Percentiles rank a stretch among this genome's conserved stretches.
Evolutionary conservation across 1,140 invertebrate genomes (phyloP).

Genomic region (Leptopilina boulardi): DNA sequence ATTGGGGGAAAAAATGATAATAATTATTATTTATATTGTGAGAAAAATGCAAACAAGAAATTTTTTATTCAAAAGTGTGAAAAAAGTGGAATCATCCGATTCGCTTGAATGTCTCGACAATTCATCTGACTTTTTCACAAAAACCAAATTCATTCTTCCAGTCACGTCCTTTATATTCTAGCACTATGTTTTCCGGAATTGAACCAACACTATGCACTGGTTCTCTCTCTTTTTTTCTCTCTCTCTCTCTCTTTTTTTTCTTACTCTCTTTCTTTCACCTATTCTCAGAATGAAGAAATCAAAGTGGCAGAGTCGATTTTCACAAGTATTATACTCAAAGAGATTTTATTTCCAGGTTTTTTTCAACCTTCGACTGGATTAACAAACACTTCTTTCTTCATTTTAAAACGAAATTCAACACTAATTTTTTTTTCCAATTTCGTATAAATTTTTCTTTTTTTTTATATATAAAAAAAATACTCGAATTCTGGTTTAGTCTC

Average conservation of each 20-base stretch:
- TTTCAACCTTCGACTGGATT: neutral
- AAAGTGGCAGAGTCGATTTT: constrained; percentile 1
- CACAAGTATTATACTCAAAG: neutral
- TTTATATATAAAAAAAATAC: too few relatives aligned
- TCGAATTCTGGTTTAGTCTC: too few relatives aligned
- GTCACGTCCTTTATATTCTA: constrained; percentile 4
- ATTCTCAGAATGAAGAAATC: neutral
- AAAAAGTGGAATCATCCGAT: neutral
- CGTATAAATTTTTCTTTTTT: too few relatives aligned
- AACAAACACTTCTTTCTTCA: neutral
- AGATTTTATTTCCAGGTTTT: neutral
- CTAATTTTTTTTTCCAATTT: too few relatives aligned
- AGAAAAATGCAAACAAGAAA: too few relatives aligned
- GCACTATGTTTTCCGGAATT: constrained; percentile 20
- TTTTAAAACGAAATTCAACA: too few relatives aligned
- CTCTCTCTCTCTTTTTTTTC: too few relatives aligned
- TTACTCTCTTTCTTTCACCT: too few relatives aligned
- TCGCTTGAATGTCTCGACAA: constrained; percentile 21
- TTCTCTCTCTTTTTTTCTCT: neutral
- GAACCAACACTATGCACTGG: constrained; percentile 4
- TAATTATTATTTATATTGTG: too few relatives aligned
- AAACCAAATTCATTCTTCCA: constrained; percentile 1
- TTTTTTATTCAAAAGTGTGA: too few relatives aligned
- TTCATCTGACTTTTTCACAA: constrained; percentile 14
- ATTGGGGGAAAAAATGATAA: too few relatives aligned